Evolutionary conservation across 2,888 invertebrate species (phyloP).

Genomic region (Aphodius sticticus): DNA sequence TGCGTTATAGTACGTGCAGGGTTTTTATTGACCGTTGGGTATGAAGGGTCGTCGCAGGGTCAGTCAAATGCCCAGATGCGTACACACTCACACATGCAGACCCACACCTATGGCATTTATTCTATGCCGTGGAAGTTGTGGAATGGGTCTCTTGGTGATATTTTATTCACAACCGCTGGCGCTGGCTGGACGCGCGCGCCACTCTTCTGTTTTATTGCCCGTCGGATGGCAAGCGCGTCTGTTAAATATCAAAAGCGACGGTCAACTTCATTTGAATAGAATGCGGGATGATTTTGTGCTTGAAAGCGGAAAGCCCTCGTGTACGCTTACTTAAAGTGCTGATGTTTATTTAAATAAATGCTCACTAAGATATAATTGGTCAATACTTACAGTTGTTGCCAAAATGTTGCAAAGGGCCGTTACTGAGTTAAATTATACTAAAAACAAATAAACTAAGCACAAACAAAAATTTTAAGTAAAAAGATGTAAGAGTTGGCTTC

Average conservation of each 20-base stretch:
- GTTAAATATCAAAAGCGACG: conserved; percentile 4
- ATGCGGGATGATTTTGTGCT: background rate
- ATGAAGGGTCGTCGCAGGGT: background rate
- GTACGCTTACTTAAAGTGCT: background rate
- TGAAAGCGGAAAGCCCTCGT: background rate
- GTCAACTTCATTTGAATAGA: conserved; percentile 4
- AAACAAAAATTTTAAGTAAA: too few relatives aligned
- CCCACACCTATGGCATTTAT: background rate
- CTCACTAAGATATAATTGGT: too few relatives aligned
- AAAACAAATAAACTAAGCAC: too few relatives aligned
- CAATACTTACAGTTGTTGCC: too few relatives aligned
- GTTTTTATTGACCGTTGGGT: background rate
- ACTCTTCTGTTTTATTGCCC: conserved; percentile 4
- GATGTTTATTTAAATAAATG: background rate
- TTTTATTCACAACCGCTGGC: background rate
- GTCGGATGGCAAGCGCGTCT: background rate
- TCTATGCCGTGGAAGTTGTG: background rate
- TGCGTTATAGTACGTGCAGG: background rate
- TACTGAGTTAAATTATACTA: too few relatives aligned
- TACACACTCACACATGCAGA: background rate
- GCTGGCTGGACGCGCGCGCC: background rate
- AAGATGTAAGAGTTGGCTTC: too few relatives aligned
- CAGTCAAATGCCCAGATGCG: background rate
- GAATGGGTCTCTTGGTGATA: background rate
- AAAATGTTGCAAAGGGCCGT: too few relatives aligned